Percentiles rank a stretch among this genome's conserved stretches.
phyloP scores from a whole-genome alignment of 1,140 invertebrate genomes.

The Drosophila sechellia region DNA sequence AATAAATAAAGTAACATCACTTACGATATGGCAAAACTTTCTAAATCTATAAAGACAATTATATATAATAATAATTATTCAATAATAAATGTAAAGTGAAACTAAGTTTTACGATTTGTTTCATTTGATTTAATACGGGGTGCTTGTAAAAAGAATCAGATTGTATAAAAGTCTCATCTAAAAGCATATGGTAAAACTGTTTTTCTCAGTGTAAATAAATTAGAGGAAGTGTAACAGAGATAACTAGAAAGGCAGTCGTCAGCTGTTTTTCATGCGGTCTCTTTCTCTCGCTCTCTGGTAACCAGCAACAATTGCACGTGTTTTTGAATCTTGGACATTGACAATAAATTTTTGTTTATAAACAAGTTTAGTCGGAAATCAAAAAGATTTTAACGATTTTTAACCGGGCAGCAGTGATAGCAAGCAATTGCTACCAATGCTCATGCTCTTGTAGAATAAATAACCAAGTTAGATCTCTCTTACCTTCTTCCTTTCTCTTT shows the following conservation, averaged over 20 bases:
- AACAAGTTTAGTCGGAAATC: background rate
- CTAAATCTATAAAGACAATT: too few species aligned
- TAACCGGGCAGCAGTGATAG: background rate
- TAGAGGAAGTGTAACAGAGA: slow-evolving; percentile 24
- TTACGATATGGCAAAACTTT: too few species aligned
- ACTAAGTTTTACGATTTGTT: too few species aligned
- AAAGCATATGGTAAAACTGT: too few species aligned
- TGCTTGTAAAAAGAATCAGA: too few species aligned
- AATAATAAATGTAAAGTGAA: too few species aligned
- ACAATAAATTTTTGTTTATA: slow-evolving; percentile 2
- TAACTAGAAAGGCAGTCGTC: slow-evolving; percentile 12
- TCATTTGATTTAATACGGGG: too few species aligned
- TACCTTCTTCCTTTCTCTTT: background rate
- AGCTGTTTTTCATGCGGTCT: slow-evolving; percentile 25
- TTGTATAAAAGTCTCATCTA: too few species aligned
- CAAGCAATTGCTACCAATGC: background rate
- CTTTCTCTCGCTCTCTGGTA: slow-evolving; percentile 4
- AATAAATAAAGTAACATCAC: background rate
- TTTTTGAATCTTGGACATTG: background rate
- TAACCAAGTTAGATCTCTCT: background rate
- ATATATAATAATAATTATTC: too few species aligned
- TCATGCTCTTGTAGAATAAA: background rate
- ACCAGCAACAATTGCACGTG: slow-evolving; percentile 37
- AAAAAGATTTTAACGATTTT: background rate
- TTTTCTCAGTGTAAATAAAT: too few species aligned